phyloP scores from a whole-genome alignment of 1,140 invertebrate species.

The Gryllus bimaculatus region DNA sequence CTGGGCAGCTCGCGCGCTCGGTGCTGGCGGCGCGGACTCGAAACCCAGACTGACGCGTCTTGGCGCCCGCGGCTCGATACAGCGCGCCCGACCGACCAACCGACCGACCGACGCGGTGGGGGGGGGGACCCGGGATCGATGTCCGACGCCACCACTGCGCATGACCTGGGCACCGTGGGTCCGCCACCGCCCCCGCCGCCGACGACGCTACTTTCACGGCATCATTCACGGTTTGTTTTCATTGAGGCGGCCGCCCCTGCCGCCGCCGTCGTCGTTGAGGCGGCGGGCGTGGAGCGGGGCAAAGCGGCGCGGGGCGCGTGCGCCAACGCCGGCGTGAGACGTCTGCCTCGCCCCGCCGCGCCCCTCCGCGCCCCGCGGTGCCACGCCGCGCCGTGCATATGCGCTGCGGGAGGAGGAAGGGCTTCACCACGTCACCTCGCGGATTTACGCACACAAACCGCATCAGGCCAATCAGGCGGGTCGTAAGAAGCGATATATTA shows the following conservation, averaged over 20 bases:
- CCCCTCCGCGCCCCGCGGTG: too few species aligned
- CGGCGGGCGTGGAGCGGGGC: background rate
- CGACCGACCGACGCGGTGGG: too few species aligned
- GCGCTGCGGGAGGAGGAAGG: background rate
- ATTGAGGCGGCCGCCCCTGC: background rate
- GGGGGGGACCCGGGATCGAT: background rate
- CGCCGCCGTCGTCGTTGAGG: background rate
- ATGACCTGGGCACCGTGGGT: background rate
- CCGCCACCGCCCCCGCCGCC: too few species aligned
- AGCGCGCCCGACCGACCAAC: background rate
- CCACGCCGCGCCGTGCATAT: background rate
- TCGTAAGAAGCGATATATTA: too few species aligned
- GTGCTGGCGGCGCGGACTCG: background rate
- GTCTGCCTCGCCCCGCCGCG: too few species aligned
- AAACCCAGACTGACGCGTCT: background rate
- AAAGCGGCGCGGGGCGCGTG: too few species aligned
- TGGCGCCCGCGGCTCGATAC: background rate
- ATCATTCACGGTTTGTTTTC: background rate
- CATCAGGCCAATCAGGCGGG: too few species aligned
- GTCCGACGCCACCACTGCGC: background rate
- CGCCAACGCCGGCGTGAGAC: too few species aligned
- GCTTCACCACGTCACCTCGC: too few species aligned
- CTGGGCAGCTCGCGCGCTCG: too few species aligned
- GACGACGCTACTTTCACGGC: background rate
- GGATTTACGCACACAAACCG: too few species aligned